Evolutionary conservation across 2,888 invertebrate genomes (phyloP).

Genomic region (Himalopsyche kuldschensis): DNA sequence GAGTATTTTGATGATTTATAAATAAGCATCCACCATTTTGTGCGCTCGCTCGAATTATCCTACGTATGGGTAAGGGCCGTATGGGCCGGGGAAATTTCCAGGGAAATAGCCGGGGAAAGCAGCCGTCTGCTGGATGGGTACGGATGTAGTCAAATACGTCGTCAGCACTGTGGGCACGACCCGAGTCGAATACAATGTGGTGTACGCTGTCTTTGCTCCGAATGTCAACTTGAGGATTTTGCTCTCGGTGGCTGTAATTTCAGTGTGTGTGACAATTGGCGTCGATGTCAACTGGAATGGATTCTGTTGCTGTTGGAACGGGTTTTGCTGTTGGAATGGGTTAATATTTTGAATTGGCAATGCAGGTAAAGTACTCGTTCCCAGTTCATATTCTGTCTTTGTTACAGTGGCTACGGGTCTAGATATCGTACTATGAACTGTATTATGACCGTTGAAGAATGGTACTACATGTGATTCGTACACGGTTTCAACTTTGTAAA

Average conservation of each 20-base stretch:
- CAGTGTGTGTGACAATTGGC: slow-evolving; percentile 77
- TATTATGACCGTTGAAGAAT: slow-evolving; percentile 73
- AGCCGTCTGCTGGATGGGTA: slow-evolving; percentile 70
- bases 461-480: slow-evolving; percentile 84
- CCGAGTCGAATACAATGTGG: slow-evolving; percentile 81
- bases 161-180: slow-evolving; percentile 82
- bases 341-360: slow-evolving; percentile 57
- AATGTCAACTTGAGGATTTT: slow-evolving; percentile 84
- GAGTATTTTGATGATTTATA: neutral
- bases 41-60: slow-evolving; percentile 57
- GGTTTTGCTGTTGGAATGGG: slow-evolving; percentile 66
- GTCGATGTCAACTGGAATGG: slow-evolving; percentile 79
- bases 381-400: slow-evolving; percentile 77
- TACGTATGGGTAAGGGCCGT: slow-evolving; percentile 74
- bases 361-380: slow-evolving; percentile 70
- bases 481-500: slow-evolving; percentile 74
- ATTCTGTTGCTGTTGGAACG: slow-evolving; percentile 62
- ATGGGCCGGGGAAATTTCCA: slow-evolving; percentile 77
- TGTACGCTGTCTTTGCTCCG: slow-evolving; percentile 87
- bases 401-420: slow-evolving; percentile 77
- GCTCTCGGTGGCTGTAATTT: slow-evolving; percentile 78
- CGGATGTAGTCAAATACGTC: slow-evolving; percentile 79
- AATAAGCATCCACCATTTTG: neutral
- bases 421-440: slow-evolving; percentile 76
- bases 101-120: slow-evolving; percentile 79